Evolutionary conservation across 2,888 invertebrate genomes (phyloP), one percentile per base, ranked within the genome.

Genomic region (Merodon equestris): DNA sequence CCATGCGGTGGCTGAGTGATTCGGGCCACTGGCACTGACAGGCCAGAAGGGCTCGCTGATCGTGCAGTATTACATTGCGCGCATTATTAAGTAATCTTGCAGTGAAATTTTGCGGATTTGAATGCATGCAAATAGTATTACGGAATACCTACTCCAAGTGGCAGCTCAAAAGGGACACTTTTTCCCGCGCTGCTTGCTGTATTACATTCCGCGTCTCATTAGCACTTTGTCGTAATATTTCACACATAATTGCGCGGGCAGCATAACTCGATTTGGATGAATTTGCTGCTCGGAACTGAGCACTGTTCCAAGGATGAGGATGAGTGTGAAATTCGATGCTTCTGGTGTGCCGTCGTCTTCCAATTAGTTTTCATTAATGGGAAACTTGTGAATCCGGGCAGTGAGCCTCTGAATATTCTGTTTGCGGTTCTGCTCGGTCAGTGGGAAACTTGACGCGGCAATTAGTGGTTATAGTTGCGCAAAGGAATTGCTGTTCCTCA

Each of bases 151-250:
- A 67, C 67, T 77, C 73, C 61, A 48, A 54, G 53, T 73, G 61
- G 50, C 10, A 47, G 12, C n/a, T 34, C 2, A 12, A 68, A 38
- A 58, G 47, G 47, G 54, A 67, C 50, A 61, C 56, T 56, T 66
- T 48, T 36, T 36, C 19, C 17, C 50, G 57, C 36, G 50, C 58
- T 63, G 68, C 58, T n/a, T n/a, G 53, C 40, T 57, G 17, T 56
- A 61, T 57, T 67, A 63, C 79, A 79, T 79, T 79, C 79, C 68
- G 56, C 53, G 70, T 70, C 63, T 70, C 79, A 74, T 79, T 79
- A 79, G 51, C 79, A 79, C 79, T 79, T 74, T 64, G 58, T 15
- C 50, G 79, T 74, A 74, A 74, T 74, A 79, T 79, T 79, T 79
- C 79, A 79, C 79, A 79, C 73, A 74, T 74, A 79, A 73, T 79